Evolutionary conservation across 2,113 vertebrate species (phyloP), one percentile per base, ranked within the genome.

Genomic region (Embiotoca jacksoni): DNA sequence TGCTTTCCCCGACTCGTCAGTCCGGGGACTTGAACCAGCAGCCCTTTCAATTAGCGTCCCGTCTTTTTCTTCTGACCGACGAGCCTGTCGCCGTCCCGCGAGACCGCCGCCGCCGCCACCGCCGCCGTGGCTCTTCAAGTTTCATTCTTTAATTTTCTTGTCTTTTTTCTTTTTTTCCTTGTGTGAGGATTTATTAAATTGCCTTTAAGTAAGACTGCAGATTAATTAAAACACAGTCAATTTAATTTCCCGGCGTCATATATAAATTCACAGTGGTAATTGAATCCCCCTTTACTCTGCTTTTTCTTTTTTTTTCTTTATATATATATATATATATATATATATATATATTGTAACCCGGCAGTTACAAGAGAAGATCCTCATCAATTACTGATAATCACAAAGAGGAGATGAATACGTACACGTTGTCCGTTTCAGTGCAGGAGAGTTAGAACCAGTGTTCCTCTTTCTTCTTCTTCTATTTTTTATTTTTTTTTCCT

Each of bases 211-310:
- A 94, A 94, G 90, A 89, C 84, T 88, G 90, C 82, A 89, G 88
- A 94, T 94, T 95, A 94, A 94, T 95, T 94, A 94, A 94, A 94
- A 92, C 79, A 69, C 88, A 91, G 89, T 92, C 84, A 83, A 91
- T 94, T 93, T 90, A 90, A 94, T 94, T 94, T 92, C 80, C 91
- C 64, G 54, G 36, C 80, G 56, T 92, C 90, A 86, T 86, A 89
- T 91, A 93, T 90, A 88, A 92, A 91, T 89, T 91, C 72, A 2
- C 74, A 76, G 76, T 84, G 85, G 90, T 93, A 94, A 93, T 94
- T 92, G 92, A 95, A 95, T 89, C 91, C 83, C 83, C 69, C 44
- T 3, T 23, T 7, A 56, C 81, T 83, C 70, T 56, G 74, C 77
- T 89, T 91, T 76, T 89, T 85, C 23, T 23, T 23, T 23, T 23